These are phyloP conservation scores for Philopedon plagiatum DNA, from an alignment of 2,888 invertebrate species.

Conservation along the genomic window DNA sequence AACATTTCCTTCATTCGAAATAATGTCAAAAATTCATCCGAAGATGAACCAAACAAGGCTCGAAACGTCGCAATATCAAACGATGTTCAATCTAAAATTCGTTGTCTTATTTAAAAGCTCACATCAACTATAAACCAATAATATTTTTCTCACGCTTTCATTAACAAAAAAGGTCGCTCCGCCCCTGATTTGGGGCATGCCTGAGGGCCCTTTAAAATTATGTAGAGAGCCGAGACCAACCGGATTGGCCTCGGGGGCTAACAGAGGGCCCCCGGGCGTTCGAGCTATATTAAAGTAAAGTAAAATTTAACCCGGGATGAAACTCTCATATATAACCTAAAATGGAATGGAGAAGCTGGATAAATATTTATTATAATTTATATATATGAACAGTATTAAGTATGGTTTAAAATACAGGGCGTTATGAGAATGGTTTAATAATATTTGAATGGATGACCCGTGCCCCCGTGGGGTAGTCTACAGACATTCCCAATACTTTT, in stretches of 20 bases:
- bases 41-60: too few species aligned
- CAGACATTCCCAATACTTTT: too few species aligned
- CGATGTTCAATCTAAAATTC: too few species aligned
- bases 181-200: constrained; percentile 37
- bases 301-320: constrained; percentile 47
- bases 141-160: too few species aligned
- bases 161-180: not conserved
- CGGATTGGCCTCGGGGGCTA: constrained; percentile 40
- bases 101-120: not conserved
- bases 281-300: constrained; percentile 48
- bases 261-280: constrained; percentile 27
- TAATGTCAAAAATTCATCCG: too few species aligned
- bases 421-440: too few species aligned
- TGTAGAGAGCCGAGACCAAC: constrained; percentile 49
- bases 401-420: too few species aligned
- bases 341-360: constrained; percentile 37
- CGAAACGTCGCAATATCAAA: too few species aligned
- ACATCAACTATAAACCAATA: too few species aligned
- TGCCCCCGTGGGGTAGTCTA: too few species aligned
- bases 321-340: constrained; percentile 27
- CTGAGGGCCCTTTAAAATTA: constrained; percentile 46
- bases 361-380: constrained; percentile 33
- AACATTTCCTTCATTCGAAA: too few species aligned
- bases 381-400: not conserved
- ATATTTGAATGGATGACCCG: too few species aligned